A percentile compares a stretch with the other conserved stretches of the same genome.
phyloP scores from a whole-genome alignment of 2,797 vertebrate genomes.

The Ciconia nigra region DNA sequence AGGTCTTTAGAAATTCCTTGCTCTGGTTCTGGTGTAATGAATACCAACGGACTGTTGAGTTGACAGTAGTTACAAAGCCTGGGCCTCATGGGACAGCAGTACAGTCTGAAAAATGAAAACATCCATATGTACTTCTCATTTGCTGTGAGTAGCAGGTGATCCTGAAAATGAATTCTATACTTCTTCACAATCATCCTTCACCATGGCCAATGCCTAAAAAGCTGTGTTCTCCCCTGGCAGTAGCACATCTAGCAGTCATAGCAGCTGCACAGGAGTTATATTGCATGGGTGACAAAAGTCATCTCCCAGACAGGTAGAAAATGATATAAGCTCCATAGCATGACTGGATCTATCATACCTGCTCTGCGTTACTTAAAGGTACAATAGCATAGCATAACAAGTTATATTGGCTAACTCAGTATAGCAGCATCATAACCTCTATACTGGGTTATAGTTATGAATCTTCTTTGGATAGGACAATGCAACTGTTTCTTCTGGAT shows the following conservation, averaged over 20 bases:
- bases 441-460: neutral
- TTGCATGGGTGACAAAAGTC: neutral
- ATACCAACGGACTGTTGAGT: neutral
- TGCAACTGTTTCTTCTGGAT: neutral
- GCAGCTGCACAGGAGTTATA: neutral
- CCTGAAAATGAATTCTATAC: constrained; percentile 28
- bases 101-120: constrained; percentile 10
- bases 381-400: neutral
- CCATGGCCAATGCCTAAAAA: neutral
- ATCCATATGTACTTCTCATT: neutral
- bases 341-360: neutral
- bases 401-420: neutral
- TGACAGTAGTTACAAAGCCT: neutral
- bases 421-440: neutral
- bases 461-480: neutral
- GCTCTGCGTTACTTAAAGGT: neutral
- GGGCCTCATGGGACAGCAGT: neutral
- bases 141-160: neutral
- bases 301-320: neutral
- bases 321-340: neutral
- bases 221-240: neutral
- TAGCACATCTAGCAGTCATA: neutral
- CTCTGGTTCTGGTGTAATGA: constrained; percentile 6
- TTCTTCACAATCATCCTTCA: constrained; percentile 1
- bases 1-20: neutral